Conservation (phyloP, 2,888 invertebrate genomes). For the Deladenus siricidicola region DNA sequence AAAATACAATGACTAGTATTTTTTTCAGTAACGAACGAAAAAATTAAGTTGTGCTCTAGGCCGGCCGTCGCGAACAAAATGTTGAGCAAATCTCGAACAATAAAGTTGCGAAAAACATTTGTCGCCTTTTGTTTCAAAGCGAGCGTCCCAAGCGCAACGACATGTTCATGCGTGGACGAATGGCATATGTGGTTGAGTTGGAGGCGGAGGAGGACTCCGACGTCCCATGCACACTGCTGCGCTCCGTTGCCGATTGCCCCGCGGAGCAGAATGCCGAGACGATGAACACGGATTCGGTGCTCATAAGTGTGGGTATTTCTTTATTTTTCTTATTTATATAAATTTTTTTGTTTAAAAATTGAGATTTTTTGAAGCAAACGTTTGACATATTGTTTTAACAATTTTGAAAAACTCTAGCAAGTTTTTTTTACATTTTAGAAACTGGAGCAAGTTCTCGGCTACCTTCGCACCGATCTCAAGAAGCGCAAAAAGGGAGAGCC, state of each 20-base stretch:
- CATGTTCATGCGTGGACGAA: slow-evolving; percentile 83
- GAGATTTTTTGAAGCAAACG: neutral
- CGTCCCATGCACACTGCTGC: slow-evolving; percentile 74
- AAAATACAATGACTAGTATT: no score
- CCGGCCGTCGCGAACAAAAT: neutral
- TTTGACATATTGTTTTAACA: neutral
- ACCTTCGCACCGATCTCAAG: slow-evolving; percentile 70
- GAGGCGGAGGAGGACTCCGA: slow-evolving; percentile 76
- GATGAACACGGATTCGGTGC: slow-evolving; percentile 63
- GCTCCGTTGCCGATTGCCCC: slow-evolving; percentile 60
- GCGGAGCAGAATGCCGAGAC: slow-evolving; percentile 63
- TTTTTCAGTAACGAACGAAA: no score
- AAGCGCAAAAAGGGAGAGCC: slow-evolving; percentile 56
- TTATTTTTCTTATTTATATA: no score
- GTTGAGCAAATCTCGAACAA: slow-evolving; percentile 29
- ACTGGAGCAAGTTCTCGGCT: slow-evolving; percentile 87
- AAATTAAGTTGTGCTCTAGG: neutral
- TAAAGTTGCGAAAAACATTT: slow-evolving; percentile 54
- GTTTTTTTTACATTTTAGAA: slow-evolving; percentile 61
- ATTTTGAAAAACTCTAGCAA: neutral
- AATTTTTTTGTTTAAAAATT: no score
- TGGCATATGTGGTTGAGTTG: slow-evolving; percentile 95
- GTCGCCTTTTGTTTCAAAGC: slow-evolving; percentile 61
- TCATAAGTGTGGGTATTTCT: slow-evolving; percentile 66
- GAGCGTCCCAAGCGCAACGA: slow-evolving; percentile 65